A percentile compares a stretch with the other conserved stretches of the same genome.
These are phyloP conservation scores for Arenaria interpres DNA, from an alignment of 2,113 vertebrate genomes.

Conservation along the genomic window DNA sequence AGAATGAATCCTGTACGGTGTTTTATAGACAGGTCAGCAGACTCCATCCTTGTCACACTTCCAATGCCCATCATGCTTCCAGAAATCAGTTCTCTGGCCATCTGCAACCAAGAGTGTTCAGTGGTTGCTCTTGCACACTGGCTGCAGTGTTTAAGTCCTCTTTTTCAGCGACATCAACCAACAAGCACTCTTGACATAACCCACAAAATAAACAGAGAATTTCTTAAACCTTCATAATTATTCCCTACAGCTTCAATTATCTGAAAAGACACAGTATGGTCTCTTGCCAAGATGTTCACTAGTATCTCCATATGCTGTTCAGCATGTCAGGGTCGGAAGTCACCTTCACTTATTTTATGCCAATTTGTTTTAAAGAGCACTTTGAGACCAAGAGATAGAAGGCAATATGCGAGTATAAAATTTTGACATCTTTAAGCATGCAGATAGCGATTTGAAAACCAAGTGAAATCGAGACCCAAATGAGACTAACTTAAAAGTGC, in stretches of 20 bases:
- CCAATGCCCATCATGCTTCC: rapidly evolving
- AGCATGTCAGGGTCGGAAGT: not conserved
- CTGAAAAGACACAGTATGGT: not conserved
- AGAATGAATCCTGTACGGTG: not conserved
- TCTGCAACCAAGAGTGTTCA: not conserved
- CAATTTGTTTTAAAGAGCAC: not conserved
- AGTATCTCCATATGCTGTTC: not conserved
- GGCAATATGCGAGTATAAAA: not conserved
- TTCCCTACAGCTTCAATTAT: not conserved
- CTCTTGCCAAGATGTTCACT: not conserved
- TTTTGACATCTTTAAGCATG: not conserved
- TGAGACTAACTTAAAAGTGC: not conserved
- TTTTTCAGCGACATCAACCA: not conserved
- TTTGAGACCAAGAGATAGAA: not conserved
- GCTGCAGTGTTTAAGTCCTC: not conserved
- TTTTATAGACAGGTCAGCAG: not conserved
- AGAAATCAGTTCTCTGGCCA: not conserved
- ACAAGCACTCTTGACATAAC: not conserved
- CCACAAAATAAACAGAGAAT: not conserved
- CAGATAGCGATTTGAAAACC: not conserved
- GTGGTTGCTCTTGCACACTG: not conserved
- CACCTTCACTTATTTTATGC: not conserved
- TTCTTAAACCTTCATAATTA: not conserved
- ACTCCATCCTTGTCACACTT: not conserved
- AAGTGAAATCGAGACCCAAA: not conserved